Conservation (phyloP, 2,113 vertebrate genomes). For the Forbesichthys papilliferus region DNA sequence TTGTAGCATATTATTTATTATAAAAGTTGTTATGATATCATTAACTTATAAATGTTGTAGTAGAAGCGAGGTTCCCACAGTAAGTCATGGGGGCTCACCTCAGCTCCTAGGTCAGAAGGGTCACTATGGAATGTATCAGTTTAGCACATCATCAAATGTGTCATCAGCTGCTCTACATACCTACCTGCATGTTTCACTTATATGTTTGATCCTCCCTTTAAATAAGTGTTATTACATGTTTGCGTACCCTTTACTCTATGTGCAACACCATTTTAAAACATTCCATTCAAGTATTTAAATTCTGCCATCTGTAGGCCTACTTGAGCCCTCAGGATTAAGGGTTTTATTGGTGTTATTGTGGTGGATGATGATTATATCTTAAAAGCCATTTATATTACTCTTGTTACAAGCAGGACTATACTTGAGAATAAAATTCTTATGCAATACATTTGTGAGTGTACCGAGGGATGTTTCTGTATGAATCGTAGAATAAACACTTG, state of each 20-base stretch:
- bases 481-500: conserved; percentile 10
- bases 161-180: background rate
- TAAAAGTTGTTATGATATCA: no score
- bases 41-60: no score
- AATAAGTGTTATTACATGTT: conserved; percentile 1
- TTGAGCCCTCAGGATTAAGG: conserved; percentile 28
- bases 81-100: no score
- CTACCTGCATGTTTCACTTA: conserved; percentile 8
- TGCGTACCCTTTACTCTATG: conserved; percentile 6
- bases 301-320: conserved; percentile 16
- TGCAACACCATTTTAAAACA: conserved; percentile 37
- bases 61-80: no score
- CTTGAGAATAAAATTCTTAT: conserved; percentile 59
- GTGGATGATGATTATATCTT: conserved; percentile 36
- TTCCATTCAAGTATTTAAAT: conserved; percentile 41
- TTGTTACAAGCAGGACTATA: conserved; percentile 57
- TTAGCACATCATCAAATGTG: background rate
- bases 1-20: no score
- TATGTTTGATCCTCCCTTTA: background rate
- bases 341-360: conserved; percentile 10
- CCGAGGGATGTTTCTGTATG: conserved; percentile 22
- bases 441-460: conserved; percentile 57
- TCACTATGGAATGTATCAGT: no score
- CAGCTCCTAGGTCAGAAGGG: background rate
- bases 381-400: conserved; percentile 67